Evolutionary conservation across 2,888 invertebrate species (phyloP), one percentile per base, ranked within the genome.

Genomic region (Orthosia cruda): DNA sequence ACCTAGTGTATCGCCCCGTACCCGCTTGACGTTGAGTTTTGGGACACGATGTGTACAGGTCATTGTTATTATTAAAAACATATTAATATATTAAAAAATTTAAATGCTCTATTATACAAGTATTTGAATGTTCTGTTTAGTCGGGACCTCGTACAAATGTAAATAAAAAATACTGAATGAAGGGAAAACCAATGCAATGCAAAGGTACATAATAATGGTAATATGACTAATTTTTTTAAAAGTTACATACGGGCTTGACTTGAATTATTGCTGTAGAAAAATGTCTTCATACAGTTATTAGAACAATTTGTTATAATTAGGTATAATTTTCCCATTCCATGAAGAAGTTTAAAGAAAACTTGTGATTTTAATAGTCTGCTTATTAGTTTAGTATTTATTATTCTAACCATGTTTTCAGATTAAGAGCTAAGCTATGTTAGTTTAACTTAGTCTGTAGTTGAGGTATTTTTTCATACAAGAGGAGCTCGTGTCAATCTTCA

Each of bases 321-420:
- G 4, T 18, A 18, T 18, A 18, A 18, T 11, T 2, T 26, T 26
- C 11, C 15, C 18, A 26, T 57, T 59, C 13, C n/a, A 4, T 23
- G 11, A 45, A 18, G 4, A 61, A 18, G 4, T 45, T 52, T 4
- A 12, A 62, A 72, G n/a, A 40, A 15, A 40, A 13, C 32, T 40
- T 18, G 74, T 72, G n/a, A 58, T 26, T 74, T 15, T 23, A 54
- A 64, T 74, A 20, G 50, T 20, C 12, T 45, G 50, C 45, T 26
- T 40, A 26, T 18, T 52, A 61, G 16, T 73, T 57, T 49, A 57
- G n/a, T 40, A 23, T 4, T 5, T 73, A n/a, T 12, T 15, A 32
- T 70, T 52, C 20, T 20, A 67, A 50, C 16, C 40, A 40, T 9
- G 40, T 40, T 40, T 40, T 0, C 9, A 40, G 40, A 40, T 40